phyloP scores from a whole-genome alignment of 2,888 invertebrate genomes.

The Amblyjoppa proteus region DNA sequence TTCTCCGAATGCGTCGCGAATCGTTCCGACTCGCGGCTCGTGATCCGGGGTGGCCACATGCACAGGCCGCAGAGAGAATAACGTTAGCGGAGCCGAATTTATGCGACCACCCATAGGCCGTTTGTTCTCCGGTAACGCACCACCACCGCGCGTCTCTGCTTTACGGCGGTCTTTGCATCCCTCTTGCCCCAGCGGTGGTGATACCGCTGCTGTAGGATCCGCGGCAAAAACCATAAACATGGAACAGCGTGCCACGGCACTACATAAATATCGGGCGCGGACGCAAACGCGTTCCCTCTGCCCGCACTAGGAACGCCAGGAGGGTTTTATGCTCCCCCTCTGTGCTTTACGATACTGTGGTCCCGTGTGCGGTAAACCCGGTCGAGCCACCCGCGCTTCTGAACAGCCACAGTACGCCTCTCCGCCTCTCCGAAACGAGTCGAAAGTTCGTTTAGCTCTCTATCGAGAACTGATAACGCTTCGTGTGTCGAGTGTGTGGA shows the following conservation, averaged over 20 bases:
- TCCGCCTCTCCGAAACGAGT: neutral
- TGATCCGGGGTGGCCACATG: neutral
- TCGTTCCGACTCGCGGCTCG: neutral
- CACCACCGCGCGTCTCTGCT: constrained; percentile 72
- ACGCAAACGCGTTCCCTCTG: constrained; percentile 57
- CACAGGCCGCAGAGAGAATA: constrained; percentile 40
- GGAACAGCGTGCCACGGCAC: constrained; percentile 73
- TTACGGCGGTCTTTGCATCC: constrained; percentile 79
- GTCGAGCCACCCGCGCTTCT: constrained; percentile 3
- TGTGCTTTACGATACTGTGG: constrained; percentile 21
- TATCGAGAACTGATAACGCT: constrained; percentile 16
- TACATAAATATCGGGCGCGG: constrained; percentile 79
- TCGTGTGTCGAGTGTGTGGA: neutral
- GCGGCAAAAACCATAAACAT: constrained; percentile 77
- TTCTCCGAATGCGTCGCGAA: neutral
- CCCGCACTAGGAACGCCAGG: constrained; percentile 55
- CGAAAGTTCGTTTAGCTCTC: constrained; percentile 22
- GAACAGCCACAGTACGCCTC: neutral
- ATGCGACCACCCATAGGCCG: constrained; percentile 76
- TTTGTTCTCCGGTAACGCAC: constrained; percentile 77
- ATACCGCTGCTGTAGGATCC: constrained; percentile 37
- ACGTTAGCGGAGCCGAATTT: constrained; percentile 70
- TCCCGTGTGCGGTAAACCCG: constrained; percentile 33
- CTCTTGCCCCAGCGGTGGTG: constrained; percentile 67
- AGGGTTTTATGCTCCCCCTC: constrained; percentile 67